Conservation (phyloP, 2,797 vertebrate genomes). For the Microhierax caerulescens region DNA sequence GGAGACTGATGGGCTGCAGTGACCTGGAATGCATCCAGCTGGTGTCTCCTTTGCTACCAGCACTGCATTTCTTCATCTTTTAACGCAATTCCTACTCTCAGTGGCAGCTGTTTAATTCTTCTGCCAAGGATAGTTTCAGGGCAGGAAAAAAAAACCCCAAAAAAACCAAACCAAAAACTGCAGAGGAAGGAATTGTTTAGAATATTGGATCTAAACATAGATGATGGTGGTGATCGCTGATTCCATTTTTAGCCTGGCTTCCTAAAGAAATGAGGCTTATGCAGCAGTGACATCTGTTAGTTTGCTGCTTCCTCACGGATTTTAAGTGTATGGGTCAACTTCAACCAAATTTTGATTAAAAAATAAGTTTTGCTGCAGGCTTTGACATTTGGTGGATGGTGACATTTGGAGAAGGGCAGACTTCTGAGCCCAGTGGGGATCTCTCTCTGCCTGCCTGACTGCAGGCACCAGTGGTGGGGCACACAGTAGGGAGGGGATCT, state of each 20-base stretch:
- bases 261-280: background rate
- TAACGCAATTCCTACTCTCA: background rate
- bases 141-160: background rate
- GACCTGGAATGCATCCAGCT: constrained; percentile 47
- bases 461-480: background rate
- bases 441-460: background rate
- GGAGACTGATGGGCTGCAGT: background rate
- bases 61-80: background rate
- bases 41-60: constrained; percentile 2
- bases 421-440: background rate
- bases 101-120: constrained; percentile 26
- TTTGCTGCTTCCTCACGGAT: background rate
- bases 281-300: background rate
- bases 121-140: background rate
- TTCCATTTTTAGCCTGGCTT: background rate
- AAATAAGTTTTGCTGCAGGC: background rate
- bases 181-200: constrained; percentile 10
- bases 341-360: background rate
- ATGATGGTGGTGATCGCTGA: background rate
- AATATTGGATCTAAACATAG: constrained; percentile 3
- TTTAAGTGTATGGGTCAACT: background rate
- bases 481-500: no score
- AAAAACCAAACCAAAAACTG: background rate
- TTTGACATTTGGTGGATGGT: background rate
- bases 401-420: background rate